Evolutionary conservation across 23 tunicate genomes (phyloP).

Genomic region (Ascidia mentula): DNA sequence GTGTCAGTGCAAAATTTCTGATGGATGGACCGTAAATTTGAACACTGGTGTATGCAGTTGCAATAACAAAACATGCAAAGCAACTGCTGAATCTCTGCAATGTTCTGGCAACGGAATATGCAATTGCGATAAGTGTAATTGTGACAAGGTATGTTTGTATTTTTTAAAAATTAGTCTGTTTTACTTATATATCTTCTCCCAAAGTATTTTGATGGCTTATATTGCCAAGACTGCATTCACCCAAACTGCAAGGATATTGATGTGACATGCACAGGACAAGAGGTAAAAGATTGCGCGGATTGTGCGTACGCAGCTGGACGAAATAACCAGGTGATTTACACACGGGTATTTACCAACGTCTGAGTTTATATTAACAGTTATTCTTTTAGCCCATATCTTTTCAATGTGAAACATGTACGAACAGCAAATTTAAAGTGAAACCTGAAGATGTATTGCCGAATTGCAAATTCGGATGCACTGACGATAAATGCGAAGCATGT

Average conservation of each 20-base stretch:
- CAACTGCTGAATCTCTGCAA: background rate
- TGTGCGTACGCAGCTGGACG: slow-evolving; percentile 35
- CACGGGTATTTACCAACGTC: background rate
- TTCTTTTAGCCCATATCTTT: background rate
- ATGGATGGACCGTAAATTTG: slow-evolving; percentile 16
- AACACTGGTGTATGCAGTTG: slow-evolving; percentile 43
- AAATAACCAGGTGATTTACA: slow-evolving; percentile 21
- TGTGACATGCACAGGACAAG: slow-evolving; percentile 39
- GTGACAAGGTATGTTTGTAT: slow-evolving; percentile 25
- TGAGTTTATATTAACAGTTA: background rate
- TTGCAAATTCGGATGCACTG: background rate
- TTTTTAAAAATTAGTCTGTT: background rate
- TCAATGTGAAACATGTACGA: background rate
- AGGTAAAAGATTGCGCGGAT: slow-evolving; percentile 57
- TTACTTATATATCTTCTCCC: background rate
- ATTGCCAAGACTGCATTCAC: slow-evolving; percentile 63
- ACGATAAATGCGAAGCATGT: background rate
- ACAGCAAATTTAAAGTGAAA: background rate
- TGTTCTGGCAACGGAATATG: slow-evolving; percentile 62
- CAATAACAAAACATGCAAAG: slow-evolving; percentile 32
- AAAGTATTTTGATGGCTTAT: slow-evolving; percentile 20
- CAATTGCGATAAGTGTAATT: slow-evolving; percentile 54
- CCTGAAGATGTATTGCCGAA: background rate
- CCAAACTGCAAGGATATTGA: slow-evolving; percentile 58
- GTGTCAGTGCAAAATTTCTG: slow-evolving; percentile 37